A percentile compares a stretch with the other conserved stretches of the same genome.
Conservation (phyloP, 2,113 vertebrate species). For the Candoia aspera region DNA sequence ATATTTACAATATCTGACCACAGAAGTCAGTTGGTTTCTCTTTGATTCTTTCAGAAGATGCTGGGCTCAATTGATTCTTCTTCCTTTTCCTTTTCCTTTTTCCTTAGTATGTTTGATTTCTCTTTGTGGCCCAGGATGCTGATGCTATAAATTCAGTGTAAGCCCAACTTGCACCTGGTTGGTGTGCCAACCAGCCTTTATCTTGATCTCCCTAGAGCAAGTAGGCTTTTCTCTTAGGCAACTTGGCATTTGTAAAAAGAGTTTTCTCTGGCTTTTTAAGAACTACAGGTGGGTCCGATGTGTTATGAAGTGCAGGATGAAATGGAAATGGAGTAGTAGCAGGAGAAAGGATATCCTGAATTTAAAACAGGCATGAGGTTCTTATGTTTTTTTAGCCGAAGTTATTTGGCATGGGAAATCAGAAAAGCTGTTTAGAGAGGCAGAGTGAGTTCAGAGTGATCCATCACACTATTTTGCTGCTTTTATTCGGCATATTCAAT, state of each 20-base stretch:
- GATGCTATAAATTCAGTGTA: no score
- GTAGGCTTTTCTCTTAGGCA: not conserved
- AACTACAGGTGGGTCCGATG: not conserved
- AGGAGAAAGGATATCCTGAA: slow-evolving; percentile 42
- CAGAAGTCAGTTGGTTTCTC: no score
- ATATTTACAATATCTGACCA: no score
- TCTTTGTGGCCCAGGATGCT: no score
- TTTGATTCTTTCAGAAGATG: no score
- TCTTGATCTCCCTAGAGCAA: not conserved
- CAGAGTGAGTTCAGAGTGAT: slow-evolving; percentile 55
- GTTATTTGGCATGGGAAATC: slow-evolving; percentile 57
- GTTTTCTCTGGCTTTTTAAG: not conserved
- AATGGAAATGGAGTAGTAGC: not conserved
- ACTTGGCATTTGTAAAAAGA: not conserved
- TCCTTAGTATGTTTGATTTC: no score
- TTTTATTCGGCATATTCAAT: slow-evolving; percentile 64
- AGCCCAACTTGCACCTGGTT: no score
- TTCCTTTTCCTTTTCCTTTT: no score
- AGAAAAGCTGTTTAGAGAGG: slow-evolving; percentile 53
- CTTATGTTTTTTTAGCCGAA: slow-evolving; percentile 52
- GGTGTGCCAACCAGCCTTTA: no score
- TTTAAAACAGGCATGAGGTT: slow-evolving; percentile 46
- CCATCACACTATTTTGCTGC: slow-evolving; percentile 48
- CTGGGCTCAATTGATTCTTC: no score
- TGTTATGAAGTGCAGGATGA: slow-evolving; percentile 50